Evolutionary conservation across 2,888 invertebrate genomes (phyloP).

Genomic region (Trilocha varians): DNA sequence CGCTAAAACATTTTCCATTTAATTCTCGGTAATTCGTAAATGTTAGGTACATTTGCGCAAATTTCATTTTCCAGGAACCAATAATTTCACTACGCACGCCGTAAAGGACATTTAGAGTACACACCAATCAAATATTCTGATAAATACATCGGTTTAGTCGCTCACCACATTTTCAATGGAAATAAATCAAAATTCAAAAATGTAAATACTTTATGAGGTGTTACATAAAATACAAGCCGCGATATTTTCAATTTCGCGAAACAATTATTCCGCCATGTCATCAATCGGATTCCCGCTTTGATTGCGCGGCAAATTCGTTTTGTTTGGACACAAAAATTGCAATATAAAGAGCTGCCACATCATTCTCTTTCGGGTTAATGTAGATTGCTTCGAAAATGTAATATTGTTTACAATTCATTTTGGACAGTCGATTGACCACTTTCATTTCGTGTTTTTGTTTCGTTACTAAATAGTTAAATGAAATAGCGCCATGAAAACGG

Average conservation of each 20-base stretch:
- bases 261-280: conserved; percentile 73
- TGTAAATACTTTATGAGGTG: conserved; percentile 23
- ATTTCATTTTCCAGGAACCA: too few species aligned
- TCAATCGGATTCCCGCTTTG: conserved; percentile 73
- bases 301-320: conserved; percentile 73
- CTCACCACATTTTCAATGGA: too few species aligned
- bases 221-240: conserved; percentile 48
- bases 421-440: conserved; percentile 63
- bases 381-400: conserved; percentile 71
- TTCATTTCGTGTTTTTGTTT: conserved; percentile 53
- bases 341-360: conserved; percentile 74
- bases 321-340: conserved; percentile 74
- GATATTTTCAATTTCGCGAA: conserved; percentile 72
- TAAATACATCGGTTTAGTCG: too few species aligned
- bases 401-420: conserved; percentile 72
- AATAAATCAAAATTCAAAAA: conserved; percentile 7
- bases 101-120: too few species aligned
- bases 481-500: conserved; percentile 35
- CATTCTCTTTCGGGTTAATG: conserved; percentile 72
- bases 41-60: too few species aligned
- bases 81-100: too few species aligned
- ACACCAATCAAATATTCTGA: too few species aligned
- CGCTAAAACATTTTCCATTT: too few species aligned
- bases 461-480: conserved; percentile 48
- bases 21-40: too few species aligned